These are phyloP conservation scores for Anguilla pacifica DNA, from an alignment of 2,797 vertebrate species.

Conservation along the genomic window DNA sequence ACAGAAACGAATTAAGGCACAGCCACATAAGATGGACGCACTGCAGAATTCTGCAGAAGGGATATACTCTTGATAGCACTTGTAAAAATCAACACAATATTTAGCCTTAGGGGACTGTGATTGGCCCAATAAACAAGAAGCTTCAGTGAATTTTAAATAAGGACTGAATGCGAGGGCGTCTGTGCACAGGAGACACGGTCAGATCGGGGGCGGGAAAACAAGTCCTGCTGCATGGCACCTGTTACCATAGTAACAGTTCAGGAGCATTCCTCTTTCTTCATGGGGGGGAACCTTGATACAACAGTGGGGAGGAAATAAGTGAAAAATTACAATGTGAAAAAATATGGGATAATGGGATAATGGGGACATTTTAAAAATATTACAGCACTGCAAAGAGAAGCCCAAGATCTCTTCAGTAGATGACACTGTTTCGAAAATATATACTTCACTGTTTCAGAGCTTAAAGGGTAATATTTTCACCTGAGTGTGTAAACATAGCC, in stretches of 20 bases:
- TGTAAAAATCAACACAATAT: background rate
- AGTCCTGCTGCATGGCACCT: conserved; percentile 73
- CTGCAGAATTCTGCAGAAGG: background rate
- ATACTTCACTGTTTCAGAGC: background rate
- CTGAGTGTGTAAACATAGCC: background rate
- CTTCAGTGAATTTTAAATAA: background rate
- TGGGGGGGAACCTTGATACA: conserved; percentile 9
- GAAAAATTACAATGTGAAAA: background rate
- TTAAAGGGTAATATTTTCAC: background rate
- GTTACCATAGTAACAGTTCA: conserved; percentile 83
- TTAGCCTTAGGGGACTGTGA: background rate
- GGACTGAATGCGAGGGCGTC: background rate
- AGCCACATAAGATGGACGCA: background rate
- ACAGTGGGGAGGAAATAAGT: background rate
- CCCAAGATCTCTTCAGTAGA: background rate
- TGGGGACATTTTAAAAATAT: background rate
- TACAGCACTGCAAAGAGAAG: background rate
- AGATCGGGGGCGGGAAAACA: conserved; percentile 36
- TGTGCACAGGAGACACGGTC: background rate
- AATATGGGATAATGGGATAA: background rate
- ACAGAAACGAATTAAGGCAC: background rate
- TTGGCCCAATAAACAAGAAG: background rate
- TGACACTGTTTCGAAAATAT: background rate
- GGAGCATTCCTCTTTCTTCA: conserved; percentile 53
- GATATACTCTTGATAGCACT: background rate